Base-by-base conservation (phyloP, 2,113 vertebrate species). In the Oreocharis arfaki region DNA sequence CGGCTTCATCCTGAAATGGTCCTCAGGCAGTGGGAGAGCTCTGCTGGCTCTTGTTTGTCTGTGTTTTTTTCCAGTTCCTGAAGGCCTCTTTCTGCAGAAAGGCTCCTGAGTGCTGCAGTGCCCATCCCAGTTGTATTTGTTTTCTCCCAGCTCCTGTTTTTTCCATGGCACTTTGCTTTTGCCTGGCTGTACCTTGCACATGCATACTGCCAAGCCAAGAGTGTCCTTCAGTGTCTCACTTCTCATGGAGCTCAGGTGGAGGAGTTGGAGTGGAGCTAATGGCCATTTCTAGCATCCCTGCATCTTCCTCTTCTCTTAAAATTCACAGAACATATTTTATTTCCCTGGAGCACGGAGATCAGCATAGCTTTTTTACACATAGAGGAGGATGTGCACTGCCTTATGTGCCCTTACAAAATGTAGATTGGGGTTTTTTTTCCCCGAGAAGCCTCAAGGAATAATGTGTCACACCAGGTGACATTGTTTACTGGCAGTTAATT, bases 321-420 rank as follows among this genome's bases (percentile, higher is more conserved):
- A 68, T 57, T 71, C 30, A 57, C 24, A 3, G 39, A 16, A 35
- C 0, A 0, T 49, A 6, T 76, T 65, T 83, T n/a, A 33, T 67
- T 67, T 71, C 49, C 9, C 52, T 64, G 50, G 37, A 60, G 19
- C 35, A 42, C 46, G 52, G 61, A 63, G 53, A 22, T 63, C 68
- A 68, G 39, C 0, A 0, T 42, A 44, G 24, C 32, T 81, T 30
- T 68, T 80, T 67, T n/a, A 37, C 32, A 42, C 3, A 0, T 2
- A 47, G 33, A 68, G 32, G 64, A 90, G 39, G 59, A 49, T 46
- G 44, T 82, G 46, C 28, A 8, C 47, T 75, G 37, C 27, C 56
- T 68, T 69, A 14, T 61, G 61, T 61, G 28, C 24, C 60, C 44
- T 69, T 44, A 35, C 18, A 27, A 83, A 90, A 75, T 47, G 17